Conservation (phyloP, 2,797 vertebrate species). For the Siniperca scherzeri region DNA sequence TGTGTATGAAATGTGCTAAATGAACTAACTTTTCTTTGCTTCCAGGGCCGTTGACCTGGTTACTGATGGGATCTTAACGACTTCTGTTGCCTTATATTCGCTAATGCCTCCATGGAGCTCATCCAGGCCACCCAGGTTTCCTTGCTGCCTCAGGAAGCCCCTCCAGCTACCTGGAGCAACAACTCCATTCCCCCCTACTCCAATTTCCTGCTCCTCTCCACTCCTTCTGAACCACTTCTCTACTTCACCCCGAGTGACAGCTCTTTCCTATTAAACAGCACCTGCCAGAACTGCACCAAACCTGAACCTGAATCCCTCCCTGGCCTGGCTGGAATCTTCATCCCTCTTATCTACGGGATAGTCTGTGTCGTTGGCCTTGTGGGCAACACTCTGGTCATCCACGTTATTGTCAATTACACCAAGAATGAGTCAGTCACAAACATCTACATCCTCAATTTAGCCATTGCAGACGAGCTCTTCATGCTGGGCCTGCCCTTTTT, state of each 20-base stretch:
- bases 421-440: slow-evolving; percentile 95
- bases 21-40: slow-evolving; percentile 4
- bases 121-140: slow-evolving; percentile 59
- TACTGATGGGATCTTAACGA: slow-evolving; percentile 41
- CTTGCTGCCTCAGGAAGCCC: slow-evolving; percentile 36
- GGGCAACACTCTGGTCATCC: slow-evolving; percentile 94
- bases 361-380: slow-evolving; percentile 91
- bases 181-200: slow-evolving; percentile 56
- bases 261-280: slow-evolving; percentile 48
- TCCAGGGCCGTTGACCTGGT: slow-evolving; percentile 35
- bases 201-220: slow-evolving; percentile 57
- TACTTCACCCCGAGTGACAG: slow-evolving; percentile 22
- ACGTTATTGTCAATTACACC: slow-evolving; percentile 92
- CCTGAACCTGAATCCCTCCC: slow-evolving; percentile 45
- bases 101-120: slow-evolving; percentile 72
- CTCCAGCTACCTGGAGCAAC: slow-evolving; percentile 46
- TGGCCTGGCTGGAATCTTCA: slow-evolving; percentile 81
- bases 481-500: slow-evolving; percentile 96
- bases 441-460: slow-evolving; percentile 96
- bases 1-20: not conserved
- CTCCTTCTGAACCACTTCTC: slow-evolving; percentile 54
- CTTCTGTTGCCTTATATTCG: not conserved
- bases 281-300: slow-evolving; percentile 69
- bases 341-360: slow-evolving; percentile 89
- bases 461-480: slow-evolving; percentile 94